A percentile compares a stretch with the other conserved stretches of the same genome.
Conservation (phyloP, 2,113 vertebrate species). For the Azemiops feae region DNA sequence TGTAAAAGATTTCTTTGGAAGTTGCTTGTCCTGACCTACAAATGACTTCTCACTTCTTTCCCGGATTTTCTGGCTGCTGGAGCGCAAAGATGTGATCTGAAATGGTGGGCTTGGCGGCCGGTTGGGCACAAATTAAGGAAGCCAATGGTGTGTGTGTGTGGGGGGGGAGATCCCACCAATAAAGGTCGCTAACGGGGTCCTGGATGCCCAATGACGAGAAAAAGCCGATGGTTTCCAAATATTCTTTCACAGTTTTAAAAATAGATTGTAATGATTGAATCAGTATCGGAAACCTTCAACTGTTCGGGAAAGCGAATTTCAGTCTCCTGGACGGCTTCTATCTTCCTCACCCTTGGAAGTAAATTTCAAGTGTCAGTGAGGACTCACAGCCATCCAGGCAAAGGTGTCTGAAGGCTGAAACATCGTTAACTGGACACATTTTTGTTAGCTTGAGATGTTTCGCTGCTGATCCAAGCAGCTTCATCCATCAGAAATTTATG, state of each 20-base stretch:
- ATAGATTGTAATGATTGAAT: not conserved
- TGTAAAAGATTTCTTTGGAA: constrained; percentile 52
- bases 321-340: not conserved
- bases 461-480: not conserved
- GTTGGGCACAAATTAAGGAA: not conserved
- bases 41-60: constrained; percentile 74
- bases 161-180: not conserved
- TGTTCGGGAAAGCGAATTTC: not conserved
- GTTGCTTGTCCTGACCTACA: constrained; percentile 69
- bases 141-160: not conserved
- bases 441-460: not conserved
- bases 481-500: not conserved
- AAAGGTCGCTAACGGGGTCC: not conserved
- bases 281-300: not conserved
- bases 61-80: constrained; percentile 51
- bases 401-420: not conserved
- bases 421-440: not conserved
- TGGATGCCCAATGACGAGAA: not conserved
- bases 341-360: not conserved
- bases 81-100: constrained; percentile 51
- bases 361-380: not conserved
- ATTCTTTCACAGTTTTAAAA: not conserved
- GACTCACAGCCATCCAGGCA: not conserved
- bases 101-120: not conserved
- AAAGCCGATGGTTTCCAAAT: not conserved